Evolutionary conservation across 2,797 vertebrate species (phyloP).

Genomic region (Aselliscus stoliczkanus): DNA sequence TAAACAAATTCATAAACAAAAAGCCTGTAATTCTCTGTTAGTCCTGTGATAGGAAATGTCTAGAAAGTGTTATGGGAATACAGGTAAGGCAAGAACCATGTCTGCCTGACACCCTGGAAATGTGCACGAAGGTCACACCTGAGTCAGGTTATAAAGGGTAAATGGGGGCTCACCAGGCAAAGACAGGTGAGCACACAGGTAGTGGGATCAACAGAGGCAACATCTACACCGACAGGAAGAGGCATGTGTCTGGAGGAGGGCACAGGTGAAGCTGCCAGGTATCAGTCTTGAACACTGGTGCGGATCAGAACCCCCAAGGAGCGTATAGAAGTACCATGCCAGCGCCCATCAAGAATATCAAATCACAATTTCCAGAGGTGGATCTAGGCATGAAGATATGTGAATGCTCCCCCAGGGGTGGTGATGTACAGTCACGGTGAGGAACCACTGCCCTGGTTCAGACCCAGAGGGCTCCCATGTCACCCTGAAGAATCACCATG

Average conservation of each 20-base stretch:
- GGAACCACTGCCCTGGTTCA: background rate
- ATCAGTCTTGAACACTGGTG: background rate
- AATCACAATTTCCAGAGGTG: background rate
- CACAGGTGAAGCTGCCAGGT: background rate
- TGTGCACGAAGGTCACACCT: background rate
- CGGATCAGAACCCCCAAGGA: no score
- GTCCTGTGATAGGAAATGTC: background rate
- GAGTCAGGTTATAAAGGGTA: background rate
- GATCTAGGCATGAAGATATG: background rate
- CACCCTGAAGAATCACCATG: background rate
- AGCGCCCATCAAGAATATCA: background rate
- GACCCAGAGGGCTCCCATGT: background rate
- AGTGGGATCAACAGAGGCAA: background rate
- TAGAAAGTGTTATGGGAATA: background rate
- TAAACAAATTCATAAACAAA: background rate
- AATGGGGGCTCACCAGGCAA: background rate
- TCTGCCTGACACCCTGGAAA: background rate
- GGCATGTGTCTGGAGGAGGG: fast-evolving
- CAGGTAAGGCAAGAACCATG: background rate
- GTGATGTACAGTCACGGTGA: background rate
- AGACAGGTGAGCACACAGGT: background rate
- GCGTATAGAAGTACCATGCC: background rate
- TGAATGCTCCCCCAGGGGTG: background rate
- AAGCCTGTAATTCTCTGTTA: background rate
- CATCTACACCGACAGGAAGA: background rate